Evolutionary conservation across 2,888 invertebrate species (phyloP).

Genomic region (Isoperla grammatica): DNA sequence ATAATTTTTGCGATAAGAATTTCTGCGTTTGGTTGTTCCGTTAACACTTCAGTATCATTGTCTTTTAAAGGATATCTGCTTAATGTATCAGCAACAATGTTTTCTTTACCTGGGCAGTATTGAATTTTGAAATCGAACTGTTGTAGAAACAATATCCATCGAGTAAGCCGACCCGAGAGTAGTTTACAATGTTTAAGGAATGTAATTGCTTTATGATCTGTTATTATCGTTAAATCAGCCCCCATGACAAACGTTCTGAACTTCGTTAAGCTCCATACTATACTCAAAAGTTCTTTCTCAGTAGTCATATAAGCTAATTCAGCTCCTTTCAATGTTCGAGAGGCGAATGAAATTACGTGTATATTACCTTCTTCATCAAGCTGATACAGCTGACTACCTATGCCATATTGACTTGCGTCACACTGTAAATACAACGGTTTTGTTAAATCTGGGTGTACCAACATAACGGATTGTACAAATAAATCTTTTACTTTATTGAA

Average conservation of each 20-base stretch:
- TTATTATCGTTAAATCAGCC: not conserved
- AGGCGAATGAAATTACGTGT: not conserved
- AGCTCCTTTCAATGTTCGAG: not conserved
- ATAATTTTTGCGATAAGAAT: too few relatives aligned
- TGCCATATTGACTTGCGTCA: not conserved
- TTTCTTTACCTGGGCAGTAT: not conserved
- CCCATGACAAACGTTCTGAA: not conserved
- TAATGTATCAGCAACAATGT: not conserved
- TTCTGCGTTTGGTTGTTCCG: too few relatives aligned
- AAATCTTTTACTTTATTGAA: not conserved
- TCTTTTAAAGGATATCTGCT: not conserved
- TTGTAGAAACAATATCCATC: constrained; percentile 13
- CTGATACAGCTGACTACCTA: not conserved
- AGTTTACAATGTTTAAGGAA: constrained; percentile 2
- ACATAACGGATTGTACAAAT: not conserved
- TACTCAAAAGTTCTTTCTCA: constrained; percentile 7
- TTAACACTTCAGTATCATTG: too few relatives aligned
- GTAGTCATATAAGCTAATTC: constrained; percentile 11
- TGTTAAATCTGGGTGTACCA: not conserved
- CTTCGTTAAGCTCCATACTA: not conserved
- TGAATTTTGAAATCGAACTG: constrained; percentile 3
- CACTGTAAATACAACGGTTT: not conserved
- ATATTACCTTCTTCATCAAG: not conserved
- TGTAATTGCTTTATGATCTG: constrained; percentile 9
- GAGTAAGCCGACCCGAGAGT: not conserved